Conservation (phyloP, 2,888 invertebrate species). For the Ophonus ardosiacus region DNA sequence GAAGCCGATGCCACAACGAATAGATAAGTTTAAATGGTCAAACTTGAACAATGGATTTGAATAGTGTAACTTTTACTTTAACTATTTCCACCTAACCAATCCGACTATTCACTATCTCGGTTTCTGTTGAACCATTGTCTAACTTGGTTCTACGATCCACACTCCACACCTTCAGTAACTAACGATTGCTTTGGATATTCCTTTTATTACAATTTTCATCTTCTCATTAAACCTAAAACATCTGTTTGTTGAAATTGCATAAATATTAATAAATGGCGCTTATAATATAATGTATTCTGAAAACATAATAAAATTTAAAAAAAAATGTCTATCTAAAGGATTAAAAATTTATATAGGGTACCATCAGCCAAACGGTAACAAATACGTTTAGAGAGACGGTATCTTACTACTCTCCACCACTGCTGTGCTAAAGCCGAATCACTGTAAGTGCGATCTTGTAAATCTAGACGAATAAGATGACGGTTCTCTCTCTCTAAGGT, state of each 20-base stretch:
- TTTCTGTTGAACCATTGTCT: background rate
- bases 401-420: too few relatives aligned
- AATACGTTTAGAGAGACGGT: too few relatives aligned
- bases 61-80: slow-evolving; percentile 59
- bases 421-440: too few relatives aligned
- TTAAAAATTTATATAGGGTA: too few relatives aligned
- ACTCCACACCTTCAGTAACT: background rate
- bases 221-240: background rate
- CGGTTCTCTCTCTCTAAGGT: too few relatives aligned
- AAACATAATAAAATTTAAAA: too few relatives aligned
- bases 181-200: background rate
- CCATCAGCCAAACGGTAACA: too few relatives aligned
- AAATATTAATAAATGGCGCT: too few relatives aligned
- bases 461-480: too few relatives aligned
- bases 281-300: too few relatives aligned
- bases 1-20: background rate
- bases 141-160: slow-evolving; percentile 11
- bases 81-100: slow-evolving; percentile 42
- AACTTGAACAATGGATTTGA: slow-evolving; percentile 62
- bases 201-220: background rate
- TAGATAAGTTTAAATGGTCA: slow-evolving; percentile 62
- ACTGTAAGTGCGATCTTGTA: too few relatives aligned
- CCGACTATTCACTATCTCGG: slow-evolving; percentile 5
- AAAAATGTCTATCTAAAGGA: too few relatives aligned
- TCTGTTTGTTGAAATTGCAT: background rate